These are phyloP conservation scores for Trachythela sp. DNA, from an alignment of 64 coral and sea anemone genomes.

Conservation along the genomic window DNA sequence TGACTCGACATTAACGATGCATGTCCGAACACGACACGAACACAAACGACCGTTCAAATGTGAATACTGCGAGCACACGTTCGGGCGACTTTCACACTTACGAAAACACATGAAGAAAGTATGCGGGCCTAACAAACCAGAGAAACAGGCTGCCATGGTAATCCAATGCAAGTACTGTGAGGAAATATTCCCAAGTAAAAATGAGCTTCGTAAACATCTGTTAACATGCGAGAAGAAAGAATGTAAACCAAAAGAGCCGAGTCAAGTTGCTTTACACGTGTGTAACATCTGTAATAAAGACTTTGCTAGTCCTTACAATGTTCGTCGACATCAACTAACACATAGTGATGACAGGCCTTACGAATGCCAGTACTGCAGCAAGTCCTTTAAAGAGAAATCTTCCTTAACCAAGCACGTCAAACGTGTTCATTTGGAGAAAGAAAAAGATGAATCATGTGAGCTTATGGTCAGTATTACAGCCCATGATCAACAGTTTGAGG, in stretches of 20 bases:
- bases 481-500: background rate
- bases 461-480: background rate
- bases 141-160: conserved; percentile 62
- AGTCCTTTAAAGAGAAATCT: conserved; percentile 96
- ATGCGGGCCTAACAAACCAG: conserved; percentile 85
- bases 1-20: conserved; percentile 99
- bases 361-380: conserved; percentile 84
- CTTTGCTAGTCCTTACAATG: conserved; percentile 97
- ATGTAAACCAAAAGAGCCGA: conserved; percentile 63
- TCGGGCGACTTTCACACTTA: conserved; percentile 80
- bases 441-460: conserved; percentile 37
- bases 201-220: conserved; percentile 86
- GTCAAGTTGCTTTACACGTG: conserved; percentile 87
- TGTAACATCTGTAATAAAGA: conserved; percentile 94
- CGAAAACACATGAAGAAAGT: conserved; percentile 98
- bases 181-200: conserved; percentile 84
- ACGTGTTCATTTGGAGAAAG: conserved; percentile 55
- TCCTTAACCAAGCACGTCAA: conserved; percentile 96
- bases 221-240: conserved; percentile 91
- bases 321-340: conserved; percentile 81
- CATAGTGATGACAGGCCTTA: conserved; percentile 96
- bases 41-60: conserved; percentile 96
- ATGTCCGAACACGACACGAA: conserved; percentile 88
- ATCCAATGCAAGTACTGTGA: conserved; percentile 97
- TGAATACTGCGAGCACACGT: conserved; percentile 81